phyloP scores from a whole-genome alignment of 2,888 invertebrate genomes.

The Melieria omissa region DNA sequence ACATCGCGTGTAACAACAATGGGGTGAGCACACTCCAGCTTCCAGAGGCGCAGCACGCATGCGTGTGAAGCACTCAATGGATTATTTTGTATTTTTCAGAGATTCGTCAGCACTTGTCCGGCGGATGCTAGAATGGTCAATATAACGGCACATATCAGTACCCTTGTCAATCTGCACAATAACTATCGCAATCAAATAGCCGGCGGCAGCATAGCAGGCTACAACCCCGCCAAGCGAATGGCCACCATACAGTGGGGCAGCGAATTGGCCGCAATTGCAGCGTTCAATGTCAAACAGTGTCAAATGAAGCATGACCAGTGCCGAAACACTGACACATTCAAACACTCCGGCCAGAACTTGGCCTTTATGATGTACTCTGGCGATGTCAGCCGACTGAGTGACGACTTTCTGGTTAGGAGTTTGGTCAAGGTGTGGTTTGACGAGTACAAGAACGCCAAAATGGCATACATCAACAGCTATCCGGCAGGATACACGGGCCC shows the following conservation, averaged over 20 bases:
- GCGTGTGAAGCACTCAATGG: neutral
- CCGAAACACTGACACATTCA: slow-evolving; percentile 53
- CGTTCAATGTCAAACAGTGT: slow-evolving; percentile 54
- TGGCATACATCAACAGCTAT: slow-evolving; percentile 11
- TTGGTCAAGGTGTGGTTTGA: slow-evolving; percentile 4
- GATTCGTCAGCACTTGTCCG: slow-evolving; percentile 28
- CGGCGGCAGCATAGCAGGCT: slow-evolving; percentile 25
- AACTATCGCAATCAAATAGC: slow-evolving; percentile 41
- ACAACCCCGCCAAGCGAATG: slow-evolving; percentile 55
- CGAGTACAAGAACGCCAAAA: neutral
- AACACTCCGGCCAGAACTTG: slow-evolving; percentile 57
- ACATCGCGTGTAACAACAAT: slow-evolving; percentile 19
- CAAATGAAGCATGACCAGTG: slow-evolving; percentile 55
- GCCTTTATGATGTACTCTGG: slow-evolving; percentile 42
- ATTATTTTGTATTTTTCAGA: slow-evolving; percentile 9
- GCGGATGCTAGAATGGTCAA: slow-evolving; percentile 16
- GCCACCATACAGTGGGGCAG: slow-evolving; percentile 58
- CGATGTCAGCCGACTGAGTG: slow-evolving; percentile 35
- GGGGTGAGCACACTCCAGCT: slow-evolving; percentile 27
- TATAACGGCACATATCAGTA: neutral
- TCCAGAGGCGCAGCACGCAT: neutral
- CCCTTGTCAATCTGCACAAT: slow-evolving; percentile 37
- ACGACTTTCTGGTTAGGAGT: neutral
- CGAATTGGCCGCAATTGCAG: slow-evolving; percentile 56
- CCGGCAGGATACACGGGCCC: slow-evolving; percentile 9